Conservation (phyloP, 2,888 invertebrate genomes). For the Thymelicus sylvestris region DNA sequence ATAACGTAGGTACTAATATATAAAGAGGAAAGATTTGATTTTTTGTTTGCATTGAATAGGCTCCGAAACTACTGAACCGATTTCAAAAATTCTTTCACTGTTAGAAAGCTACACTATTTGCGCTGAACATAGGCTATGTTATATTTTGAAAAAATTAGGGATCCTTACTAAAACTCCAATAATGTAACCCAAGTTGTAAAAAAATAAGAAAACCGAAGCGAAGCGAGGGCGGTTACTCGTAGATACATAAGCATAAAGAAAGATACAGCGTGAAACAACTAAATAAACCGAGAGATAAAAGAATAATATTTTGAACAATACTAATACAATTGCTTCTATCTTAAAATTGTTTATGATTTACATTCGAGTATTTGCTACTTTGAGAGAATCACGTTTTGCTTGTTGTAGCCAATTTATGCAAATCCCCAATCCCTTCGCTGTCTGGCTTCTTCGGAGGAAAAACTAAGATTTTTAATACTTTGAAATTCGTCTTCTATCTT, state of each 20-base stretch:
- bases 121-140: too few relatives aligned
- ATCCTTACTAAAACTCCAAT: too few relatives aligned
- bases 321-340: slow-evolving; percentile 10
- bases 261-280: neutral
- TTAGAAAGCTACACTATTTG: too few relatives aligned
- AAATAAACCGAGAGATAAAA: neutral
- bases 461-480: slow-evolving; percentile 30
- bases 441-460: slow-evolving; percentile 24
- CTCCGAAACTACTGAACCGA: too few relatives aligned
- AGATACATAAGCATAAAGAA: neutral
- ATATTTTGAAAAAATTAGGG: too few relatives aligned
- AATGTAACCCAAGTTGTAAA: too few relatives aligned
- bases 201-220: too few relatives aligned
- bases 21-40: too few relatives aligned
- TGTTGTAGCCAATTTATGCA: slow-evolving; percentile 32
- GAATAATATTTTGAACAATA: neutral
- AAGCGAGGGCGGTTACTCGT: too few relatives aligned
- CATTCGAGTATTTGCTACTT: neutral
- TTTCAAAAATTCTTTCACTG: too few relatives aligned
- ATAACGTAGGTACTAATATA: too few relatives aligned
- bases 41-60: too few relatives aligned
- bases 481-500: slow-evolving; percentile 16
- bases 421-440: slow-evolving; percentile 25
- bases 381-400: slow-evolving; percentile 19
- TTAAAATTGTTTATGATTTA: slow-evolving; percentile 13